A percentile compares a stretch with the other conserved stretches of the same genome.
phyloP scores from a whole-genome alignment of 2,113 vertebrate genomes.

The Junco hyemalis region DNA sequence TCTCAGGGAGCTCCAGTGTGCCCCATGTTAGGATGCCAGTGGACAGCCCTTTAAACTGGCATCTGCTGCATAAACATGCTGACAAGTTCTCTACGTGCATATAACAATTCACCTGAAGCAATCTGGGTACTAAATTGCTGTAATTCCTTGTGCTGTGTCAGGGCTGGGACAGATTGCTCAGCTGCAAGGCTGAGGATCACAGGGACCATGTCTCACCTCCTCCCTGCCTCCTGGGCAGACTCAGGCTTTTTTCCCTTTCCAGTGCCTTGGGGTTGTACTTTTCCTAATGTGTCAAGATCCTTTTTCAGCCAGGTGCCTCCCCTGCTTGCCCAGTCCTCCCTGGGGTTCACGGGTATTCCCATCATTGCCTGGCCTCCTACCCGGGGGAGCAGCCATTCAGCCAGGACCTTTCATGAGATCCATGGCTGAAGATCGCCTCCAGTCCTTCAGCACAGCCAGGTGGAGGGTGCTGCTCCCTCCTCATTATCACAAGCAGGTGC shows the following conservation, averaged over 20 bases:
- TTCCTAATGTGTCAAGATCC: neutral
- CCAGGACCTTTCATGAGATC: neutral
- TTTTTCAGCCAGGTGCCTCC: neutral
- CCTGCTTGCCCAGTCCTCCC: neutral
- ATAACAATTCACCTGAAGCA: neutral
- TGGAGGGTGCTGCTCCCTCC: neutral
- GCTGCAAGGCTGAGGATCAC: neutral
- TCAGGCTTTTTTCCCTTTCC: neutral
- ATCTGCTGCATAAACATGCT: neutral
- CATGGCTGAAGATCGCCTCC: rapidly evolving
- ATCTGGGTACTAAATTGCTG: neutral
- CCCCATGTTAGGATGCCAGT: rapidly evolving
- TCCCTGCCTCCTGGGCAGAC: neutral
- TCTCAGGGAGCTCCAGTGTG: neutral
- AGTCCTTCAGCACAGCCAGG: neutral
- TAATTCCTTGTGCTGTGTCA: neutral
- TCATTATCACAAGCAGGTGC: rapidly evolving
- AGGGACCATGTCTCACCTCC: rapidly evolving
- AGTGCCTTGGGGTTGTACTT: neutral
- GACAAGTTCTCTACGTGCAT: neutral
- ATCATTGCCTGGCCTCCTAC: neutral
- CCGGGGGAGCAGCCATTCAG: neutral
- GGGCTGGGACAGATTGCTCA: neutral
- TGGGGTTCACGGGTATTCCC: neutral
- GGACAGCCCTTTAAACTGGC: neutral